Evolutionary conservation across 2,113 vertebrate genomes (phyloP).

Genomic region (Nibea albiflora): DNA sequence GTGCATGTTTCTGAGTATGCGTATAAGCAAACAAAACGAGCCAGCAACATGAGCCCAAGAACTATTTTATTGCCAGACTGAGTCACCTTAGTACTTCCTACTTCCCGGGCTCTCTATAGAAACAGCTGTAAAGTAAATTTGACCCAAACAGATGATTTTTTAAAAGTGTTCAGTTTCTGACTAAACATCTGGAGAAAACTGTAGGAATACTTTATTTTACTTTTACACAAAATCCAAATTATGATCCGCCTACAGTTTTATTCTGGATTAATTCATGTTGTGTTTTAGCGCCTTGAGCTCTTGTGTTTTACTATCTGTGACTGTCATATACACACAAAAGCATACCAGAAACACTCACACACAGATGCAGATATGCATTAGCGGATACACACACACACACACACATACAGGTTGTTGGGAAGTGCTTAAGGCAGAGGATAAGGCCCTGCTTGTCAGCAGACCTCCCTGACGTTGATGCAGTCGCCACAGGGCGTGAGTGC

Average conservation of each 20-base stretch:
- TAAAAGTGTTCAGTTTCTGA: background rate
- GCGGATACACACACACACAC: background rate
- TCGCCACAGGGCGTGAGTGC: slow-evolving; percentile 38
- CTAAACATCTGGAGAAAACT: background rate
- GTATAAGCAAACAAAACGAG: background rate
- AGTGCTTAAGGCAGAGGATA: slow-evolving; percentile 60
- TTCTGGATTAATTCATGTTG: background rate
- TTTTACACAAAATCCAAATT: background rate
- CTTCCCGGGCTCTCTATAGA: background rate
- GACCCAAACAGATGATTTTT: background rate
- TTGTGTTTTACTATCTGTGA: background rate
- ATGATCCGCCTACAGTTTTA: background rate
- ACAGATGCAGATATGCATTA: background rate
- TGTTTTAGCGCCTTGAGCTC: no score
- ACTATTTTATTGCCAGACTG: background rate
- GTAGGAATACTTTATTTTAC: background rate
- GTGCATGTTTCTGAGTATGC: background rate
- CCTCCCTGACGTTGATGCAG: slow-evolving; percentile 57
- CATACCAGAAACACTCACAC: background rate
- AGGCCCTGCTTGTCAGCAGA: slow-evolving; percentile 67
- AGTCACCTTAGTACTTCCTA: no score
- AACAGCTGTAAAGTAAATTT: background rate
- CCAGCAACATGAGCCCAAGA: background rate
- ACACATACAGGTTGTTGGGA: slow-evolving; percentile 22
- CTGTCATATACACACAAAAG: background rate